phyloP scores from a whole-genome alignment of 1,140 invertebrate genomes.

The Caenorhabditis brenneri region DNA sequence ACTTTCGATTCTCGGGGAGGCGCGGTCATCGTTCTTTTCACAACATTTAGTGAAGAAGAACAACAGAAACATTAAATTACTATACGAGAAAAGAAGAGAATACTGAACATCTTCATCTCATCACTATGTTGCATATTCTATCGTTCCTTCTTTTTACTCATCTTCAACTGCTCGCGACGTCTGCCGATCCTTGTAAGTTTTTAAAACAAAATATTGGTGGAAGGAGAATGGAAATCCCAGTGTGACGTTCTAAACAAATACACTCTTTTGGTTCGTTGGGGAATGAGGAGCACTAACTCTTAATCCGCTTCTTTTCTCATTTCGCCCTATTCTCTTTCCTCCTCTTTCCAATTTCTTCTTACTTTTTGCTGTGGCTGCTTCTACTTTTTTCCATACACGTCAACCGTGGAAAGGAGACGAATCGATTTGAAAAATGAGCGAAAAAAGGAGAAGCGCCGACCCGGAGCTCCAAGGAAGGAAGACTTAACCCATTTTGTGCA shows the following conservation, averaged over 20 bases:
- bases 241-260: conserved; percentile 9
- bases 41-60: not conserved
- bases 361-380: not conserved
- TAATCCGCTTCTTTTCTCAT: not conserved
- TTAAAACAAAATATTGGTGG: not conserved
- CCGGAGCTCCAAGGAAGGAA: too few relatives aligned
- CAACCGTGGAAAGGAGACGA: not conserved
- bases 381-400: not conserved
- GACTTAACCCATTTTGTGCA: conserved; percentile 39
- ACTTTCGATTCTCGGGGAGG: conserved; percentile 39
- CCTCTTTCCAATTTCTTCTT: not conserved
- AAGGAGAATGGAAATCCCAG: too few relatives aligned
- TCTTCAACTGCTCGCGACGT: not conserved
- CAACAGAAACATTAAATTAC: conserved; percentile 14
- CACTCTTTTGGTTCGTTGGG: too few relatives aligned
- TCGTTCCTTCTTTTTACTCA: conserved; percentile 4
- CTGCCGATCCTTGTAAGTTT: not conserved
- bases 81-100: not conserved
- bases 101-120: too few relatives aligned
- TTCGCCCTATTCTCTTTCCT: conserved; percentile 5
- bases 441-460: not conserved
- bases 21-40: not conserved
- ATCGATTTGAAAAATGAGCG: conserved; percentile 38
- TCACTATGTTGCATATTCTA: conserved; percentile 36
- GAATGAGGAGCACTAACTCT: not conserved